These are phyloP conservation scores for Gasteruption jaculator DNA, from an alignment of 2,888 invertebrate genomes.

Conservation along the genomic window DNA sequence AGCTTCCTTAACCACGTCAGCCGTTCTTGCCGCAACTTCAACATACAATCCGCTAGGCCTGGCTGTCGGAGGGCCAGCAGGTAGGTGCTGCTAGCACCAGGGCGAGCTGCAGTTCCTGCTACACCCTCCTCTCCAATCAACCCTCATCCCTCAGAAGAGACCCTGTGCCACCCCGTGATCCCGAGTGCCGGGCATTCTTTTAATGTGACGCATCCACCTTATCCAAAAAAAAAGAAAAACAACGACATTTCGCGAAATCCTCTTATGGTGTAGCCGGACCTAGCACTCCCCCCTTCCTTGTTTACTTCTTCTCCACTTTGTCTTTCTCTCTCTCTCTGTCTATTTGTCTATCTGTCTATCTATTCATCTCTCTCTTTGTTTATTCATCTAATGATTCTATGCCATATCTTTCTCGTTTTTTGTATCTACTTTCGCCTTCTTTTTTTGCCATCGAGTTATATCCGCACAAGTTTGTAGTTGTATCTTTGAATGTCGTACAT, in stretches of 20 bases:
- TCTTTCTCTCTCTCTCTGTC: conserved; percentile 27
- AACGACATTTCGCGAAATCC: conserved; percentile 29
- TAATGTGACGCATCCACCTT: too few species aligned
- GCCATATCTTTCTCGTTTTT: conserved; percentile 46
- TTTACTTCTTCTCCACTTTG: conserved; percentile 18
- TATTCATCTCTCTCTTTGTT: conserved; percentile 27
- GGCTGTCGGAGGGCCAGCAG: conserved; percentile 73
- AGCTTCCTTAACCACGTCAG: conserved; percentile 48
- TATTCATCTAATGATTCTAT: conserved; percentile 34
- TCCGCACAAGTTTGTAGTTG: too few species aligned
- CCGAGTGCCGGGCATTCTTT: too few species aligned
- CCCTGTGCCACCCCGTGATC: too few species aligned
- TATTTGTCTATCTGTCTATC: conserved; percentile 22
- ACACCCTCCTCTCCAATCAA: conserved; percentile 43
- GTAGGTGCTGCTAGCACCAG: conserved; percentile 58
- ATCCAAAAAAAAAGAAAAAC: too few species aligned
- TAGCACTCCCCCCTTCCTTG: conserved; percentile 39
- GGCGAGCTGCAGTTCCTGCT: conserved; percentile 51
- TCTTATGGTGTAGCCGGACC: conserved; percentile 50
- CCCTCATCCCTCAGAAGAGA: conserved; percentile 17
- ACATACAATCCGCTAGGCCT: conserved; percentile 86
- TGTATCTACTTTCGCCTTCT: conserved; percentile 12
- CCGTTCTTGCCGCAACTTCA: conserved; percentile 52
- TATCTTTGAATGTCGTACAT: too few species aligned
- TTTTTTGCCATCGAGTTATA: too few species aligned